A percentile compares a stretch with the other conserved stretches of the same genome.
phyloP scores from a whole-genome alignment of 2,113 vertebrate species.

The Oreocharis arfaki region DNA sequence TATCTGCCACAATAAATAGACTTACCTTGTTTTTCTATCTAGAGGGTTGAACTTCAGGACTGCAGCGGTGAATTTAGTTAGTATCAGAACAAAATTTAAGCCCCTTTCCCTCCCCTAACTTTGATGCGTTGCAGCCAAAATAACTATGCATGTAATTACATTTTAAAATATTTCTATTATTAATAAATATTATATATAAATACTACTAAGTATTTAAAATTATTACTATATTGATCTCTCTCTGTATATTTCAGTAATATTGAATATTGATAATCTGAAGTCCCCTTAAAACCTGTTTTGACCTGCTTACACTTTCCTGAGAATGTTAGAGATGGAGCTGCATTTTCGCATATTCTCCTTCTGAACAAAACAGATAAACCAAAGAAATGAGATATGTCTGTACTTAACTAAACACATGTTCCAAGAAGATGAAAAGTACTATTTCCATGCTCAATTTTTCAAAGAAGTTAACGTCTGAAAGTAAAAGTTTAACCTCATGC shows the following conservation, averaged over 20 bases:
- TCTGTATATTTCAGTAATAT: background rate
- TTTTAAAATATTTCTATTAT: background rate
- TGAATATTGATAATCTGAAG: background rate
- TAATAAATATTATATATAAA: background rate
- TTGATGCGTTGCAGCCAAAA: background rate
- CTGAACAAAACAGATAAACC: background rate
- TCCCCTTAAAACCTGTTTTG: background rate
- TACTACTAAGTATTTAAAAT: background rate
- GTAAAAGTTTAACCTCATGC: background rate
- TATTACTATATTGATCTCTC: background rate
- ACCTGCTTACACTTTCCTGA: background rate
- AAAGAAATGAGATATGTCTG: background rate
- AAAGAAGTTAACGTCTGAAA: background rate
- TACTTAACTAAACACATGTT: background rate
- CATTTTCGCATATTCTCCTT: background rate
- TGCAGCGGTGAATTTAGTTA: background rate
- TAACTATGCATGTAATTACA: background rate
- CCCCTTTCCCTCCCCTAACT: background rate
- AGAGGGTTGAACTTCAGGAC: background rate
- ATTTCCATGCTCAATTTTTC: background rate
- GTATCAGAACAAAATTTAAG: background rate
- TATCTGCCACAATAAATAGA: background rate
- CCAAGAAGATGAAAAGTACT: background rate
- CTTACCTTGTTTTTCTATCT: slow-evolving; percentile 8
- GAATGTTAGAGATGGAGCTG: background rate